A percentile compares a stretch with the other conserved stretches of the same genome.
Evolutionary conservation across 2,113 vertebrate species (phyloP).

Genomic region (Apodemus sylvaticus): DNA sequence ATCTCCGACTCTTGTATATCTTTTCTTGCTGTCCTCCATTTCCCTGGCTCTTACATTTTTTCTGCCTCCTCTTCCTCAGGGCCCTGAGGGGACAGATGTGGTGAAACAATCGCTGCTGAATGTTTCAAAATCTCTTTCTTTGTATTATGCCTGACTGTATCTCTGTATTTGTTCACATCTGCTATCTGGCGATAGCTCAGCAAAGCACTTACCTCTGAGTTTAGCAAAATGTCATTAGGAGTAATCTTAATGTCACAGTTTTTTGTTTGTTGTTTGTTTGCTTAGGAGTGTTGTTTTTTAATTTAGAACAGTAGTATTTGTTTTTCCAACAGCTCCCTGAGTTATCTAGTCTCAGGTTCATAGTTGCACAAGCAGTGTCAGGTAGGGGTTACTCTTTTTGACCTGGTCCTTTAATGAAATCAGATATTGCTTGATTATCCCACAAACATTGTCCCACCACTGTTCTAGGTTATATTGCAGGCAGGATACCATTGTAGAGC

Average conservation of each 20-base stretch:
- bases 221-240: not conserved
- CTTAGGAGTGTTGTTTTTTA: not conserved
- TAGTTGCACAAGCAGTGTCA: no score
- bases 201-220: not conserved
- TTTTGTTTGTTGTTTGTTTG: not conserved
- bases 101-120: not conserved
- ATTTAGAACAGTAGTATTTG: not conserved
- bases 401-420: not conserved
- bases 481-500: not conserved
- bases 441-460: not conserved
- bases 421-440: not conserved
- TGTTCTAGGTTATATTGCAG: not conserved
- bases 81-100: not conserved
- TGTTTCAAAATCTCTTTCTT: not conserved
- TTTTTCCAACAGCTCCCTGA: not conserved
- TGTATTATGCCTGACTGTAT: not conserved
- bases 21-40: not conserved
- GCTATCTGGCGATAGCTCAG: not conserved
- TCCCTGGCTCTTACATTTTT: not conserved
- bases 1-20: not conserved
- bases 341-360: not conserved
- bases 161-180: not conserved
- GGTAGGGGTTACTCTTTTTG: no score
- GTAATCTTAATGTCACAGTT: not conserved
- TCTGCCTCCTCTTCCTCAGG: not conserved